Evolutionary conservation across 2,888 invertebrate genomes (phyloP), one percentile per base, ranked within the genome.

Genomic region (Meliscaeva auricollis): DNA sequence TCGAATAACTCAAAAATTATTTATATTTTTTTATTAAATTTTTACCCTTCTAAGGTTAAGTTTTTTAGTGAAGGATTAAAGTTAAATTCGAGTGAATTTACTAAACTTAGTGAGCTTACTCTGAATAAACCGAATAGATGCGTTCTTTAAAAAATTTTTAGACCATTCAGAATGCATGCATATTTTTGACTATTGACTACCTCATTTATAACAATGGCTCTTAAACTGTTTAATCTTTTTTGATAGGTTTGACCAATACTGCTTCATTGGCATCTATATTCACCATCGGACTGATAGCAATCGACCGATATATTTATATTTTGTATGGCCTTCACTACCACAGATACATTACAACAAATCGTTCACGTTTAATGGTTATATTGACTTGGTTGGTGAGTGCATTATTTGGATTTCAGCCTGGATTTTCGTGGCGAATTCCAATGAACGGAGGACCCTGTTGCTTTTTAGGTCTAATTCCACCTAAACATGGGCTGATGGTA

Each of bases 241-340:
- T 38, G 7, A 9, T 90, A 95, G 95, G 95, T 72, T 92, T 94
- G 92, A 93, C 94, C 62, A 94, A 94, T n/a, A 93, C 94, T 76
- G 94, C 94, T 46, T 94, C 94, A 0, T 91, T 95, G 89, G 94
- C 94, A 7, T 95, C 95, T 0, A 94, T 95, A 79, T 94, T 94
- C 89, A 94, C 94, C 58, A 94, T 95, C 3, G 94, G 94, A 0
- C 90, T 95, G 8, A 94, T 95, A 38, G 95, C 94, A 2, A 91
- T 95, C 0, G 95, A 95, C 88, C 92, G 95, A 32, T 95, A 94
- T 88, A 93, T 95, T 52, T 95, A 94, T 89, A 95, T 95, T 54
- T 89, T 95, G 0, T 94, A 95, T 88, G 95, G 95, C 0, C 89
- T 95, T 15, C 93, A 94, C 89, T 95, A 95, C 88, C 93, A 94